Base-by-base conservation (phyloP, 2,888 invertebrate species). In the Rhagonycha lutea region DNA sequence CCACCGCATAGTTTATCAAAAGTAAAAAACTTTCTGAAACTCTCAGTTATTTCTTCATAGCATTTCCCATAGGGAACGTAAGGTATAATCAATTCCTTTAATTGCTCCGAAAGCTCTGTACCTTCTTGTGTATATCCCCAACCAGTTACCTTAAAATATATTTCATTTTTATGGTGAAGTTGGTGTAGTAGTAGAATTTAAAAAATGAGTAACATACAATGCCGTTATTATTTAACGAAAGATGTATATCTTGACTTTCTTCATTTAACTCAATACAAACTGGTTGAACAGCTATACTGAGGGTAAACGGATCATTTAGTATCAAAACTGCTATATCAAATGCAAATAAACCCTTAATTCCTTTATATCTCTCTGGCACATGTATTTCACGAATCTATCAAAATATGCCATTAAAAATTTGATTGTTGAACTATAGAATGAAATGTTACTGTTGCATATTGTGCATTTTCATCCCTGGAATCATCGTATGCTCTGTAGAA, bases 281-380 rank as follows among this genome's bases (percentile, higher is more conserved):
- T 18, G 87, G 86, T 73, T 84, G 85, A 10, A 87, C 84, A 8
- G 84, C 82, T 62, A 80, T 78, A 1, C 84, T 83, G 60, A 86
- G 83, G 12, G 72, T 76, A 61, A 88, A 83, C 11, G 77, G 68
- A 18, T 80, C 78, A 60, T 80, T 79, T 12, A 86, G 73, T 12
- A 84, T 78, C 9, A 88, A 29, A 10, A 87, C 70, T 0, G 87
- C 87, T 32, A 88, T 84, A 79, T 88, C 88, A 11, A 78, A 78
- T 11, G 73, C 69, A 70, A 81, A 87, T n/a, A 81, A 78, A 4
- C 79, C 80, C 10, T 67, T 32, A 11, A 72, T 77, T 24, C 83
- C 85, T 68, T 68, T 77, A 70, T 84, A 86, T 28, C 77, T 73
- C 11, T 47, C 29, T 65, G 81, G 79, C 14, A 81, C 72, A 23